phyloP scores from a whole-genome alignment of 35 echinoderm and acorn worm genomes.

The Nesometra sesokonis region DNA sequence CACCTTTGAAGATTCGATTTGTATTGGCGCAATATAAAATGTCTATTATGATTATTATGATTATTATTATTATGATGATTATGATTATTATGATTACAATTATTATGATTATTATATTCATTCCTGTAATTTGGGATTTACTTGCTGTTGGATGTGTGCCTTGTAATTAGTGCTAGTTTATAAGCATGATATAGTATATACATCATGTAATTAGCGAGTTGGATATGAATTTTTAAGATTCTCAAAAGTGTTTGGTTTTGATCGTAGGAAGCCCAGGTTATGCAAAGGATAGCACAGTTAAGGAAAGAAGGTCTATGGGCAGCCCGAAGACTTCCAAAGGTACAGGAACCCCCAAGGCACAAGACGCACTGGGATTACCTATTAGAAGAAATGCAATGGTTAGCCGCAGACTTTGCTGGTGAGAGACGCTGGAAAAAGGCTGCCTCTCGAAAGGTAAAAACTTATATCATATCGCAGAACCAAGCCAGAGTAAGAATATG shows the following conservation, averaged over 20 bases:
- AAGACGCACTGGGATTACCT: conserved; percentile 98
- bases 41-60: no score
- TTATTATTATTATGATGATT: no score
- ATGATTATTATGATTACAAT: no score
- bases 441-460: conserved; percentile 70
- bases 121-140: no score
- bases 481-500: no score
- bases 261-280: conserved; percentile 92
- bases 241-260: not conserved
- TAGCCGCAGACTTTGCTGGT: conserved; percentile 87
- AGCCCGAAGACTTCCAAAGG: conserved; percentile 75
- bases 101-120: no score
- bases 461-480: no score
- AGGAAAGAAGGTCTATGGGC: conserved; percentile 93
- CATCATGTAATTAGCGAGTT: not conserved
- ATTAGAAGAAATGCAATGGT: conserved; percentile 95
- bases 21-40: no score
- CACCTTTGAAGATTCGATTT: no score
- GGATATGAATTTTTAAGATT: not conserved
- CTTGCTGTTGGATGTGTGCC: no score
- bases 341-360: conserved; percentile 91
- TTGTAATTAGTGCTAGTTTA: no score
- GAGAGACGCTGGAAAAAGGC: conserved; percentile 96
- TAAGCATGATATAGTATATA: no score
- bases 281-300: conserved; percentile 95